Evolutionary conservation across 2,888 invertebrate genomes (phyloP), one percentile per base, ranked within the genome.

Genomic region (Limenitis arthemis): DNA sequence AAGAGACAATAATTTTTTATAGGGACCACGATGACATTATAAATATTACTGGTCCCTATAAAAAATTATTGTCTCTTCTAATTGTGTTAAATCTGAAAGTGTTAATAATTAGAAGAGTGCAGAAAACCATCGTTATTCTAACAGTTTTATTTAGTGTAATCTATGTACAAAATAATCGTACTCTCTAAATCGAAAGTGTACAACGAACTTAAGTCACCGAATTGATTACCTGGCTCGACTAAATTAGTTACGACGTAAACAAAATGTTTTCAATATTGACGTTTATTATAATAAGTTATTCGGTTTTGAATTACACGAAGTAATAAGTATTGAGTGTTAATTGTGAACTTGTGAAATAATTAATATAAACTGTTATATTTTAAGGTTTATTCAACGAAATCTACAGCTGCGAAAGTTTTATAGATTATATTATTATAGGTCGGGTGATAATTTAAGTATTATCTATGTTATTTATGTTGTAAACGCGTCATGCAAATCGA

Each of bases 211-310:
- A 20, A 36, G 30, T 12, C 30, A 12, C 30, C 36, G 1, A 36
- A n/a, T 36, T 9, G 8, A 36, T n/a, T 36, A n/a, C n/a, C 8
- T 36, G 8, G n/a, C 4, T 36, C n/a, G 8, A 36, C 20, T 38
- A 38, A 38, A 38, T 20, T 38, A 9, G 38, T 20, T 20, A n/a
- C 7, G 8, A 20, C 20, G 7, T 38, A 20, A 20, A 38, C 20
- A 12, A 37, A 37, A 30, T 12, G 9, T 8, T 11, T 37, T 37
- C 36, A 28, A n/a, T 44, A 41, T 43, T 39, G 39, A 6, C 46
- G 40, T 51, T 8, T 32, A 38, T 40, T 32, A 55, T 39, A 49
- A 49, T 47, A 47, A 55, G 53, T 49, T 44, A 55, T 53, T 55
- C 36, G 44, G 46, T 31, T 38, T 44, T 46, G 34, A 41, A 44